A percentile compares a stretch with the other conserved stretches of the same genome.
Conservation (phyloP, 1,140 invertebrate genomes). For the Pteromalus puparum region DNA sequence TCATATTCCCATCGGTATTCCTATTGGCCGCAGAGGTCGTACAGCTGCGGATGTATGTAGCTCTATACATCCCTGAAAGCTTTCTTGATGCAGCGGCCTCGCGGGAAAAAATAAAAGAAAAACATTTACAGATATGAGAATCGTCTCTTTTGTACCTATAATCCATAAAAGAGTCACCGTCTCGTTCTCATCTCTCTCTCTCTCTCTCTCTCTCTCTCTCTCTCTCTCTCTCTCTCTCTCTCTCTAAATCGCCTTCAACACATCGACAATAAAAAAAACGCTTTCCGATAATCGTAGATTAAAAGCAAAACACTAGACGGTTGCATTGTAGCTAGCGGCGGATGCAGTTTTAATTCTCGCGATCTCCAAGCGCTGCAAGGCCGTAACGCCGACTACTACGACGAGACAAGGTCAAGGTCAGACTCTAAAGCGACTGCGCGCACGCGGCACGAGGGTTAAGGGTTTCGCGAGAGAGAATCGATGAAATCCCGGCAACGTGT, state of each 20-base stretch:
- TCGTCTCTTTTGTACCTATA: no score
- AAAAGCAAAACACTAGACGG: not conserved
- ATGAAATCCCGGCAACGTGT: constrained; percentile 1
- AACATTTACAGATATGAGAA: no score
- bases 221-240: no score
- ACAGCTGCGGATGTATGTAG: not conserved
- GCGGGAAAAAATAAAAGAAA: no score
- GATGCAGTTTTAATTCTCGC: not conserved
- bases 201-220: no score
- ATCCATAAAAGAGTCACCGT: no score
- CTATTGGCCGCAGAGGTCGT: not conserved
- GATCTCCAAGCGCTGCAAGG: not conserved
- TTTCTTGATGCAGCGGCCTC: no score
- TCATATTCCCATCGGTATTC: not conserved
- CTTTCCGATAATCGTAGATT: not conserved
- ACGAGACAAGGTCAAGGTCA: not conserved
- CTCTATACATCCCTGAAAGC: not conserved
- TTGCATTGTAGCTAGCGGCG: not conserved
- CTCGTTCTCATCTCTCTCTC: no score
- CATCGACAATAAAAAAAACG: no score
- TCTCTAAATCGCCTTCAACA: no score
- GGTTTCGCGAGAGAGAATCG: not conserved
- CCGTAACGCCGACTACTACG: not conserved
- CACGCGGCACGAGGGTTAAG: not conserved
- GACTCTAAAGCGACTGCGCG: not conserved